A percentile compares a stretch with the other conserved stretches of the same genome.
phyloP scores from a whole-genome alignment of 2,888 invertebrate genomes.

The Rotaria socialis region DNA sequence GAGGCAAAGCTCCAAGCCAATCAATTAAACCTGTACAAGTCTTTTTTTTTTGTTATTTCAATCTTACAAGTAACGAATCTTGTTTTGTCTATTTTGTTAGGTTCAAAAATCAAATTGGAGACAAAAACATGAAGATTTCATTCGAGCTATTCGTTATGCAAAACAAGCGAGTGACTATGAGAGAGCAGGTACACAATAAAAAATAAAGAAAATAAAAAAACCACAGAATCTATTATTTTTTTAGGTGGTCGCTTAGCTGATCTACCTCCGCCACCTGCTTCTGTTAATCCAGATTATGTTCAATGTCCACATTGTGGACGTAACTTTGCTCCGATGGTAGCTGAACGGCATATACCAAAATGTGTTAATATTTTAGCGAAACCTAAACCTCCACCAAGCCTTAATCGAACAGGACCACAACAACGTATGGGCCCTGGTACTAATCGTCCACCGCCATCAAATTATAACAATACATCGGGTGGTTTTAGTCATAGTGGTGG shows the following conservation, averaged over 20 bases:
- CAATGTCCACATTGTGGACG: slow-evolving; percentile 81
- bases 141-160: slow-evolving; percentile 55
- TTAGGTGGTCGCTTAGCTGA: slow-evolving; percentile 77
- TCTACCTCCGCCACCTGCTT: slow-evolving; percentile 69
- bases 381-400: slow-evolving; percentile 48
- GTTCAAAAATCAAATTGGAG: slow-evolving; percentile 51
- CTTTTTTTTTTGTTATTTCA: background rate
- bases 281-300: slow-evolving; percentile 81
- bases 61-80: too few species aligned
- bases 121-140: slow-evolving; percentile 54
- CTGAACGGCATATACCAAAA: slow-evolving; percentile 84
- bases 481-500: background rate
- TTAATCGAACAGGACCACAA: background rate
- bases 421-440: background rate
- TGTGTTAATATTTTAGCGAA: slow-evolving; percentile 69
- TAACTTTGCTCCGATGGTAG: slow-evolving; percentile 73
- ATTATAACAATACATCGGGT: background rate
- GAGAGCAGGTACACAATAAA: slow-evolving; percentile 47
- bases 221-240: slow-evolving; percentile 61
- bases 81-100: background rate
- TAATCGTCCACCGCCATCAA: background rate
- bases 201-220: slow-evolving; percentile 64
- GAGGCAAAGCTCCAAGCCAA: slow-evolving; percentile 49
- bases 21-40: background rate
- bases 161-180: slow-evolving; percentile 54